These are phyloP conservation scores for Chaetophractus vellerosus DNA, from an alignment of 2,797 vertebrate species.

Conservation along the genomic window DNA sequence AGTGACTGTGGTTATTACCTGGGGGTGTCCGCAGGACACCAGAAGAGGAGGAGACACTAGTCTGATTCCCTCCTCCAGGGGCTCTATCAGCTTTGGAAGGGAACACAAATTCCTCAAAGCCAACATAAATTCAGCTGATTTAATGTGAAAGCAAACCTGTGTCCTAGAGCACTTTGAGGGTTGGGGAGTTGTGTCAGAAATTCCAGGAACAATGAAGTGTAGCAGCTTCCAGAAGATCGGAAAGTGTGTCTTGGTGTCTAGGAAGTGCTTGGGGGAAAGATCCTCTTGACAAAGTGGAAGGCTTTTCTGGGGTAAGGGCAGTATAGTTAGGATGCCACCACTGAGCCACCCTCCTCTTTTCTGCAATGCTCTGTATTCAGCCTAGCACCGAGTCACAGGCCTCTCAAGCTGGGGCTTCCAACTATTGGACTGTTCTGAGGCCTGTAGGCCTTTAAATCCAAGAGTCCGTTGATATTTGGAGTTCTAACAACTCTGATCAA, in stretches of 20 bases:
- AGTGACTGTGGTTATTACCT: background rate
- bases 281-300: background rate
- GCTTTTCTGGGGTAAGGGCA: background rate
- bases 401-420: background rate
- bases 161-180: background rate
- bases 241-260: fast-evolving
- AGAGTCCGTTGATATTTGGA: background rate
- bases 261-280: background rate
- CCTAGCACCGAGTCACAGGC: background rate
- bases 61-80: background rate
- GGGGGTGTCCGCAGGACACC: background rate
- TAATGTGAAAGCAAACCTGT: background rate
- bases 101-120: background rate
- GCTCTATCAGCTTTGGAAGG: background rate
- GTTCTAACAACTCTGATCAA: background rate
- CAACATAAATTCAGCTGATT: background rate
- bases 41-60: background rate
- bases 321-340: fast-evolving
- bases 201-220: fast-evolving
- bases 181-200: background rate
- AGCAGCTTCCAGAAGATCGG: no score
- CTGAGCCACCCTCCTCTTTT: fast-evolving
- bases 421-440: background rate
- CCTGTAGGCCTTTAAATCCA: background rate
- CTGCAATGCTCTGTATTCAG: background rate